Base-by-base conservation (phyloP, 2,113 vertebrate genomes). In the Capreolus pygargus region DNA sequence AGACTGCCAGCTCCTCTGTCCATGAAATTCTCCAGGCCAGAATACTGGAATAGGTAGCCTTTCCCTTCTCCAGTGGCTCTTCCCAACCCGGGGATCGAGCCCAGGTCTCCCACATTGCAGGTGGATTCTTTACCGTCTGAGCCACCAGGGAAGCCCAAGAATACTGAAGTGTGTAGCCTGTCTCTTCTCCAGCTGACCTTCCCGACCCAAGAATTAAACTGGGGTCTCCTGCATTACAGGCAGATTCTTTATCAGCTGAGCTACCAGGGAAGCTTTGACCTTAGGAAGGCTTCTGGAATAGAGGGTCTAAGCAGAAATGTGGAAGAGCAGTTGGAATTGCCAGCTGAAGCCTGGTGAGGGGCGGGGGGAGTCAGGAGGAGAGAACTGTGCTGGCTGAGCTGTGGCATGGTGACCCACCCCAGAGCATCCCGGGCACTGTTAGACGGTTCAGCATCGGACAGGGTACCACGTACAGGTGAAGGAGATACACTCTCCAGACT, bases 381-480 rank as follows among this genome's bases (percentile, higher is more conserved):
- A 12, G 39, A n/a, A 13, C 5, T 36, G 60, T 60, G 7, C 52
- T n/a, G 33, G 50, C 50, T 21, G 58, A 23, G 1, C 23, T 1
- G 1, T 23, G 14, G 55, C 0, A 0, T 39, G 1, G 0, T 25
- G 43, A 17, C 9, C 47, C 47, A 30, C 23, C 36, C n/a, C 61
- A 2, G 14, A 7, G 28, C 2, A 0, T 25, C 64, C 27, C 0
- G 6, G 47, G 67, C 52, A 7, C 15, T 11, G 1, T 3, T 12
- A 14, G 12, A 9, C 0, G 58, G 57, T 67, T 67, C 14, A 9
- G 23, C 8, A 36, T 15, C 15, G 39, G 39, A 39, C 27, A 5
- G 36, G 30, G 11, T 7, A 6, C 23, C 11, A 25, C 3, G 2
- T 43, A 28, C 17, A 5, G 14, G 4, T 7, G 12, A 39, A 8